These are phyloP conservation scores for Smithornis capensis DNA, from an alignment of 2,113 vertebrate genomes.

Conservation along the genomic window DNA sequence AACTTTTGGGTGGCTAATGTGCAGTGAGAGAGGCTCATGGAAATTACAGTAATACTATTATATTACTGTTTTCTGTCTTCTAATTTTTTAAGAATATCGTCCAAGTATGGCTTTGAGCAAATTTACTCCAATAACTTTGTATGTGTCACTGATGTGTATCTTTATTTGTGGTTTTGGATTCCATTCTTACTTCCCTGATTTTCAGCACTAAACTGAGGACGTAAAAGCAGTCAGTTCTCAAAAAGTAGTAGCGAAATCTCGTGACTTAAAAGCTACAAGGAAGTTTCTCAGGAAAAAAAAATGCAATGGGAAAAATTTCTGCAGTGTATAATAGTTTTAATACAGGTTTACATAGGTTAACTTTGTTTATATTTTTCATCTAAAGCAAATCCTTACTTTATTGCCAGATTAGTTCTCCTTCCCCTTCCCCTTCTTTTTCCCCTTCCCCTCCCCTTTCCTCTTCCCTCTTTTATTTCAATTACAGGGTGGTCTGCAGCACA, in stretches of 20 bases:
- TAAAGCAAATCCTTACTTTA: neutral
- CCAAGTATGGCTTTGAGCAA: neutral
- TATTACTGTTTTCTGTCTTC: neutral
- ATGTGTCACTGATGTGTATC: neutral
- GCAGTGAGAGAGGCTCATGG: neutral
- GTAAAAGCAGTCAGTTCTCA: neutral
- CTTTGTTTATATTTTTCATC: neutral
- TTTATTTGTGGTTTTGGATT: neutral
- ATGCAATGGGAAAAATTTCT: neutral
- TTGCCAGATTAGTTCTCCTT: neutral
- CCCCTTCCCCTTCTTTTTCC: neutral
- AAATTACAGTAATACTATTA: neutral
- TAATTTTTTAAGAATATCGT: neutral
- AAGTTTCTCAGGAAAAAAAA: neutral
- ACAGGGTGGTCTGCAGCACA: neutral
- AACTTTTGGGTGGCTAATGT: fast-evolving
- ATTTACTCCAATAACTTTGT: neutral
- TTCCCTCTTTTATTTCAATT: neutral
- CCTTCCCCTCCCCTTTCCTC: fast-evolving
- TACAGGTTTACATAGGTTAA: neutral
- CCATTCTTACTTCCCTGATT: neutral
- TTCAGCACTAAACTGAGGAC: neutral
- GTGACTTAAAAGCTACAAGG: neutral
- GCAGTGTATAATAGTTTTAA: neutral
- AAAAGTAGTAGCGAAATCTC: neutral